phyloP scores from a whole-genome alignment of 2,797 vertebrate species.

The Apogon hyalosoma region DNA sequence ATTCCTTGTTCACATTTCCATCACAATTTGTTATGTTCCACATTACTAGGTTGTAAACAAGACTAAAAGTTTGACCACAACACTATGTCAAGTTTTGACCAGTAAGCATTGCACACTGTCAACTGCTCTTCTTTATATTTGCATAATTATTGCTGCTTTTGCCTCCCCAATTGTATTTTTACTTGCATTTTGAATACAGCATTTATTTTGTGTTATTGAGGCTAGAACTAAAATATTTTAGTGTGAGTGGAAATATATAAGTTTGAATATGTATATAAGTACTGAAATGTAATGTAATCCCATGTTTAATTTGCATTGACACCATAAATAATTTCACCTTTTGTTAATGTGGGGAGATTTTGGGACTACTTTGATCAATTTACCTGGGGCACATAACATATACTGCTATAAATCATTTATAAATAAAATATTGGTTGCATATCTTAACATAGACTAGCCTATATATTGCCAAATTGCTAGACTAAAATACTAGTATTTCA shows the following conservation, averaged over 20 bases:
- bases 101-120: background rate
- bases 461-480: background rate
- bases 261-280: too few species aligned
- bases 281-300: slow-evolving; percentile 3
- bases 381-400: background rate
- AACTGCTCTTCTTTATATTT: background rate
- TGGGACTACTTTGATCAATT: background rate
- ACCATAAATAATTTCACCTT: slow-evolving; percentile 2
- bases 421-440: background rate
- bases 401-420: slow-evolving; percentile 7
- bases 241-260: too few species aligned
- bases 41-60: background rate
- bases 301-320: background rate
- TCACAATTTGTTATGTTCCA: background rate
- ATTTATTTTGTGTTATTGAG: background rate
- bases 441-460: too few species aligned
- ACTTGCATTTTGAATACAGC: background rate
- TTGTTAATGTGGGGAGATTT: slow-evolving; percentile 7
- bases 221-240: background rate
- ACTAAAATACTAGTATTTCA: background rate
- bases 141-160: background rate
- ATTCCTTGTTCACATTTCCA: background rate
- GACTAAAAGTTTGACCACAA: background rate
- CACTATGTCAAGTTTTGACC: background rate
- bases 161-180: background rate